Base-by-base conservation (phyloP, 2,797 vertebrate genomes). In the Cheirogaleus major region DNA sequence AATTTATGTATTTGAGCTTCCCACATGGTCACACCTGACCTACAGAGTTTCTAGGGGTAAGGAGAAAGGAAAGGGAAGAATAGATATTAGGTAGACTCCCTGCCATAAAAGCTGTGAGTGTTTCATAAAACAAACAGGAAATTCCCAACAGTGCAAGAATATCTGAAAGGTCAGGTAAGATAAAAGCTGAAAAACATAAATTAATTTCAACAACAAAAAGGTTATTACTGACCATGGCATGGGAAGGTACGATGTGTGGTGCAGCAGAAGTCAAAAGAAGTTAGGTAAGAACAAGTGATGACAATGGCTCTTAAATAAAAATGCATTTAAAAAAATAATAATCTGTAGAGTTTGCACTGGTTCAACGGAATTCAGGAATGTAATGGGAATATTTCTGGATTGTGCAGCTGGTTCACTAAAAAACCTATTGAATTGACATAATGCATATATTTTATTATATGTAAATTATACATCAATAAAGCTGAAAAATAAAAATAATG, bases 91-190 rank as follows among this genome's bases (percentile, higher is more conserved):
- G 25, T 69, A 82, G 32, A 85, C 12, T 93, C 48, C 32, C 38
- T 85, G 30, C 7, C 45, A 52, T 38, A 93, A 80, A 79, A 86
- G 27, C 61, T 67, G n/a, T 18, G 22, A 50, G 22, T 70, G 45
- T 57, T 80, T 93, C 65, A 80, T 73, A 73, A 86, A 69, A 61
- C 52, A 87, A 57, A 57, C 55, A 57, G 59, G 45, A 17, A 65
- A 70, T 87, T 82, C 63, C 69, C 45, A 38, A 27, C 13, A 43
- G 5, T 79, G 13, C 25, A 84, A 95, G 63, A 52, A 75, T 32
- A 94, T 27, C 43, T 92, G 61, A 86, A 81, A 94, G 80, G 89
- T 70, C 11, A 94, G 72, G 14, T 67, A 75, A 86, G 41, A 80
- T 61, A 70, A 80, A 55, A 89, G 25, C 27, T 59, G 38, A 86